Base-by-base conservation (phyloP, 2,888 invertebrate genomes). In the Folsomia manolachei region DNA sequence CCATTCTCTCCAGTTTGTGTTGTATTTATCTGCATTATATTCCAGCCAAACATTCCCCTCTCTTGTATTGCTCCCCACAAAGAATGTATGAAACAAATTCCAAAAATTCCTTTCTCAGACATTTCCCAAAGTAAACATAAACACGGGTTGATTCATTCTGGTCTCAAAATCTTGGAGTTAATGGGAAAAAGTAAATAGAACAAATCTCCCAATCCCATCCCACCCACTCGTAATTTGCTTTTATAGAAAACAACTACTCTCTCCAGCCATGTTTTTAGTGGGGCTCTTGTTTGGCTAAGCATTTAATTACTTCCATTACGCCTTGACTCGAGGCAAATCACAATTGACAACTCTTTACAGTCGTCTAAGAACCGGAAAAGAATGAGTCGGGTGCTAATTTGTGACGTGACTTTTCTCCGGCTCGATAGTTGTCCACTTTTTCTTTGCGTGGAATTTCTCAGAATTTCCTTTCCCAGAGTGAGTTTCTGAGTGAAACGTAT, bases 251-350 rank as follows among this genome's bases (percentile, higher is more conserved):
- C 14, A 9, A 14, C 39, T 39, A 39, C 39, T 39, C 39, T 39
- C 39, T 39, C 39, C 39, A 9, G 39, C 39, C 7, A 9, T 39
- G 39, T 39, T 39, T 39, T 39, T 4, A 39, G 39, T 39, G 39
- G 14, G n/a, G 39, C 39, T 14, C 39, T 39, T 39, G 39, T 39
- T 39, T 39, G 4, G 7, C 7, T 39, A 39, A 39, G 39, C 19
- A 56, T 56, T 56, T 56, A 56, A 56, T 56, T 56, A 21, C 56
- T 18, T 56, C 56, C 56, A 56, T 56, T 56, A 56, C 56, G n/a
- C n/a, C n/a, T n/a, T n/a, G n/a, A n/a, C n/a, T n/a, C n/a, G 56
- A 56, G 19, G 56, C 56, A 56, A 56, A 56, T 56, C 56, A 56
- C 56, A 14, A 56, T 56, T 56, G 56, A 56, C 56, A 56, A 56